Base-by-base conservation (phyloP, 1,140 invertebrate species). In the Dinothrombium tinctorium region DNA sequence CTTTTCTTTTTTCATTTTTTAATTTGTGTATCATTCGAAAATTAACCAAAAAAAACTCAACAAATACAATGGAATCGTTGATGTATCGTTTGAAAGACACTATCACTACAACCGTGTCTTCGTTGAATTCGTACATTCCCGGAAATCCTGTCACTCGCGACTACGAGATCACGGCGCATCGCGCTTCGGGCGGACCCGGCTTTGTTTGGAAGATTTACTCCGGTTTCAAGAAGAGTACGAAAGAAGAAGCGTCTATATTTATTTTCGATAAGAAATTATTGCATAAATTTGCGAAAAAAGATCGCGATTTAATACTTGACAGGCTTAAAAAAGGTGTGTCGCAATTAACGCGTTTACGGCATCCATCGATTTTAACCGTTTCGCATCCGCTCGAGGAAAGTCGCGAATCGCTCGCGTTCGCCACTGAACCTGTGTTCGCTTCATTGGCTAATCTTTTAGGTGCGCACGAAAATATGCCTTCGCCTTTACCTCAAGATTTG, bases 321-420 rank as follows among this genome's bases (percentile, higher is more conserved):
- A 69, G 69, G 0, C 54, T 95, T 21, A 76, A 74, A 49, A 70
- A 74, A 45, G 87, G 89, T 7, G 73, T 92, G 0, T 67, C 72
- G 7, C 87, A 95, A 51, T 56, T 96, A 11, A 94, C 90, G 0
- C 75, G 87, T 54, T 65, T 98, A 20, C 65, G 86, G 35, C 90
- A 98, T 62, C 90, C 90, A 1, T 80, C 84, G 56, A 71, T 98
- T 35, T 58, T 98, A 3, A 90, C 79, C 6, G 79, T 98, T 0
- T 80, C 95, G 51, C 82, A 94, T 64, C 76, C 86, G n/a, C 58
- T 96, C n/a, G 90, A 96, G 61, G 90, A 98, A 59, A 92, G 84
- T 33, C 72, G 89, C 45, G 89, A 95, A 50, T 83, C 76, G 51
- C 60, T 96, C 41, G 87, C 89, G 1, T 98, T 96, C 72, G 87